Conservation (phyloP, 1,140 invertebrate species). For the Acromyrmex charruanus region DNA sequence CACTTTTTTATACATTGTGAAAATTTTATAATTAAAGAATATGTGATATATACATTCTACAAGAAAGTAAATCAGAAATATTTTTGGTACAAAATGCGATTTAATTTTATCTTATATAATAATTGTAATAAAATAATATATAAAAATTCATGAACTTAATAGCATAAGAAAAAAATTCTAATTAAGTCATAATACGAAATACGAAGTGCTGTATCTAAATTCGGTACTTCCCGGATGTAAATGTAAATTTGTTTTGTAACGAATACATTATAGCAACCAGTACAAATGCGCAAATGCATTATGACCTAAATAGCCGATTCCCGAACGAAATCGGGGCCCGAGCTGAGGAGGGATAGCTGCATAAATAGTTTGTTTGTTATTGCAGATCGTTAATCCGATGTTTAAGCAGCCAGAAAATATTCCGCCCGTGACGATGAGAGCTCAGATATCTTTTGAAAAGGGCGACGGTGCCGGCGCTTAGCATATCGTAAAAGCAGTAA, state of each 20-base stretch:
- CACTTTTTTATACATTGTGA: too few relatives aligned
- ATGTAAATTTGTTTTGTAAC: neutral
- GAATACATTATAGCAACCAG: neutral
- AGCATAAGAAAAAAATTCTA: neutral
- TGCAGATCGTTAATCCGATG: slow-evolving; percentile 73
- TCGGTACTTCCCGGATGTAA: neutral
- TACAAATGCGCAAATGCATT: neutral
- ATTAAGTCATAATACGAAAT: neutral
- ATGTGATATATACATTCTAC: neutral
- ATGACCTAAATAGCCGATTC: slow-evolving; percentile 24
- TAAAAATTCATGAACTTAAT: neutral
- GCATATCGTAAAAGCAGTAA: slow-evolving; percentile 80
- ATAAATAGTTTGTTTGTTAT: slow-evolving; percentile 73
- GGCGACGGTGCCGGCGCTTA: slow-evolving; percentile 72
- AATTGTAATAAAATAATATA: neutral
- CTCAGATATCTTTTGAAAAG: slow-evolving; percentile 76
- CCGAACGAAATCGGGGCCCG: neutral
- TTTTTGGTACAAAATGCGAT: neutral
- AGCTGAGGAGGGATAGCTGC: neutral
- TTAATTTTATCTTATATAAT: neutral
- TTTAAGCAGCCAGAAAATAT: slow-evolving; percentile 76
- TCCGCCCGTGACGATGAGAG: slow-evolving; percentile 72
- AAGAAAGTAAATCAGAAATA: neutral
- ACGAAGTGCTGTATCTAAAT: neutral
- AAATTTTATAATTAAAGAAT: neutral